These are phyloP conservation scores for Ormyrus labotus DNA, from an alignment of 2,888 invertebrate species.

Conservation along the genomic window DNA sequence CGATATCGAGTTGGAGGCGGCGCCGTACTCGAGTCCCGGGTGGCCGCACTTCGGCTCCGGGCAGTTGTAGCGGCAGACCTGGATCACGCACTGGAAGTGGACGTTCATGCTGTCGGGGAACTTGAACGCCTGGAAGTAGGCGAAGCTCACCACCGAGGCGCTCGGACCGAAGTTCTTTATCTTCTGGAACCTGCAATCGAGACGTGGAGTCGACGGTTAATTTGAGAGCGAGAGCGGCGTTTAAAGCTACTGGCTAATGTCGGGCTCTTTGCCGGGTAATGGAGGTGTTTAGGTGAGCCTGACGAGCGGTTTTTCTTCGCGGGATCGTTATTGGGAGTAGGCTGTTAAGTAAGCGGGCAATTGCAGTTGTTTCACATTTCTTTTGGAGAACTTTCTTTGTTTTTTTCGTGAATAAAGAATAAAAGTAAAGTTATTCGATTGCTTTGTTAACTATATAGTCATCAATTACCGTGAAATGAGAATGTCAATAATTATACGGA, in stretches of 20 bases:
- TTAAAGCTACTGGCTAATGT: no score
- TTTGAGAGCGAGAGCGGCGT: no score
- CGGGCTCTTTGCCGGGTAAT: no score
- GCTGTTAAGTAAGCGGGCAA: no score
- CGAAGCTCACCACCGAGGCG: conserved; percentile 95
- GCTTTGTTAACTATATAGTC: neutral
- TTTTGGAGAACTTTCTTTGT: no score
- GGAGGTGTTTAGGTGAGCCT: no score
- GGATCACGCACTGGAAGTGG: conserved; percentile 97
- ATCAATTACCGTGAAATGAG: no score
- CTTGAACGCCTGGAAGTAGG: conserved; percentile 97
- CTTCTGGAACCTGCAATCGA: conserved; percentile 87
- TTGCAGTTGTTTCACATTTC: no score
- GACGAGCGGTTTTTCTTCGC: no score
- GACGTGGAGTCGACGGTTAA: neutral
- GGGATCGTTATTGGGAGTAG: no score
- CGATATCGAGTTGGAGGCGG: conserved; percentile 75
- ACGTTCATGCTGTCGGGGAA: conserved; percentile 98
- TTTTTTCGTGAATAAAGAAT: neutral
- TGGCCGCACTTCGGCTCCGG: conserved; percentile 91
- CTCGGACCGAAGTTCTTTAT: conserved; percentile 97
- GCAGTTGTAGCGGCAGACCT: conserved; percentile 95
- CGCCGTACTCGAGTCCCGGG: conserved; percentile 77
- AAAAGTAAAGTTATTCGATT: neutral
- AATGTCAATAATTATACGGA: no score